Evolutionary conservation across 2,113 vertebrate genomes (phyloP), one percentile per base, ranked within the genome.

Genomic region (Cariama cristata): DNA sequence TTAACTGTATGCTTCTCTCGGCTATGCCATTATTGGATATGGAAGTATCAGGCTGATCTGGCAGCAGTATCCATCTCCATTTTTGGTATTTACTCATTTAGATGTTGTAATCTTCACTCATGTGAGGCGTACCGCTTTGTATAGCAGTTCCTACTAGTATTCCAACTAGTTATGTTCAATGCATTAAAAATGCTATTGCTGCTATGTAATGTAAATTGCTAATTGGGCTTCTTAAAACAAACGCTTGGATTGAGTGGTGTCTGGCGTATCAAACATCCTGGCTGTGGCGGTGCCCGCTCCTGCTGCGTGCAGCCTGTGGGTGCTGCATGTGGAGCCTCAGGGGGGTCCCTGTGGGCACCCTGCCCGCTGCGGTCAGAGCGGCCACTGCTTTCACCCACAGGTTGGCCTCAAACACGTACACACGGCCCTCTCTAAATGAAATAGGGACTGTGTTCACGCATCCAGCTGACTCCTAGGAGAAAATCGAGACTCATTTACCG

Each of bases 371-470:
- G 6, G 15, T 50, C 5, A 1, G 38, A 44, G 55, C 14, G 1
- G 22, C 17, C 3, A 0, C 38, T 0, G 12, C n/a, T 6, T 8
- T 11, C 3, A 0, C 3, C 30, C 49, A 17, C 40, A 19, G 45
- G 2, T 6, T 28, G 45, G 33, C 44, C 73, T 74, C 72, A 47
- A 11, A 49, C 2, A 1, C 0, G 12, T 17, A 5, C 17, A 21
- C 9, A 1, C 42, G 9, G 30, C 55, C 4, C 27, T 8, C 28
- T 4, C 38, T 8, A 10, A 5, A 22, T 13, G 32, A 9, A 58
- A 17, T 2, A 3, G 35, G 5, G 7, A 8, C 33, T 13, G 33
- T 33, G 5, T 42, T 62, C 5, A 0, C 16, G 33, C 44, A 50
- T 22, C 47, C 27, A 35, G 52, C 71, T 47, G 53, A 32, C 26